These are phyloP conservation scores for Lepidochitona cinerea DNA, from an alignment of 2,888 invertebrate genomes.

Conservation along the genomic window DNA sequence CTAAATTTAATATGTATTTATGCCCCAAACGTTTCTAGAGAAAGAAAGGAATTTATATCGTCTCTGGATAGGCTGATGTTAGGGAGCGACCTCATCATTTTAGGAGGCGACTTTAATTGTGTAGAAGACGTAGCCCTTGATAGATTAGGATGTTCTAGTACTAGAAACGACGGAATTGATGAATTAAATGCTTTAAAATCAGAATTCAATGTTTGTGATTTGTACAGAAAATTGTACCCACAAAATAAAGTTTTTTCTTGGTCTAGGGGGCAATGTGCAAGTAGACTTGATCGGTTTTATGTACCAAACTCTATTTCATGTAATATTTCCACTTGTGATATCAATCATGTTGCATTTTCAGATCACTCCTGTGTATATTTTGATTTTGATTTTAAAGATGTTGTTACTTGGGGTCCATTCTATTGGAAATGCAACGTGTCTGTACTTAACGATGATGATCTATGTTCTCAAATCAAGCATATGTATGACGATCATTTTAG, in stretches of 20 bases:
- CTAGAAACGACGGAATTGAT: constrained; percentile 7
- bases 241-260: background rate
- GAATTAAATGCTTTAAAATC: constrained; percentile 13
- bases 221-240: constrained; percentile 17
- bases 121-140: constrained; percentile 15
- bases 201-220: constrained; percentile 17
- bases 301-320: background rate
- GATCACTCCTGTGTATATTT: background rate
- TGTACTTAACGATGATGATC: background rate
- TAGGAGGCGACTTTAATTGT: constrained; percentile 27
- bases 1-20: background rate
- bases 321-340: background rate
- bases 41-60: background rate
- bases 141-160: constrained; percentile 18
- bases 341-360: background rate
- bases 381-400: background rate
- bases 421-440: background rate
- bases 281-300: background rate
- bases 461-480: background rate
- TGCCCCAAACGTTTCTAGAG: background rate
- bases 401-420: background rate
- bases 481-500: background rate
- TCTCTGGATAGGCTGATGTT: background rate
- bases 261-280: background rate
- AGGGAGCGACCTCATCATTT: constrained; percentile 1